Evolutionary conservation across 2,113 vertebrate genomes (phyloP), one percentile per base, ranked within the genome.

Genomic region (Cyphomyrus discorhynchus): DNA sequence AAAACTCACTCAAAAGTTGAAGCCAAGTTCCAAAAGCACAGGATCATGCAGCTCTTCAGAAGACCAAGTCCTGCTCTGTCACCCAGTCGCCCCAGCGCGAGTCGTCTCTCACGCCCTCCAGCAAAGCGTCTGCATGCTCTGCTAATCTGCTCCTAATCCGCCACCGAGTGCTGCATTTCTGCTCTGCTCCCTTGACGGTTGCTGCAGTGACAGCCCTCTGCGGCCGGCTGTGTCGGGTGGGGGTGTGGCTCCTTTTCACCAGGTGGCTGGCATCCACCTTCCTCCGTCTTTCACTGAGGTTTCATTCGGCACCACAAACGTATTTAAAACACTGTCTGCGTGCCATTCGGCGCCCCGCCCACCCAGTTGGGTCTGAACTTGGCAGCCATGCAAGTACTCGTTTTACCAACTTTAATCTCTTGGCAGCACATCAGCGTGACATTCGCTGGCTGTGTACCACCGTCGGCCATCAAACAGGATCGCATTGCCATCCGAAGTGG

Each of bases 361-460:
- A 24, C 83, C 24, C 83, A 9, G 7, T 24, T 49, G 52, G 10
- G 47, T 15, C 42, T 77, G 31, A 88, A 85, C 45, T 53, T 35
- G 47, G 87, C 49, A 47, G 85, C 35, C 66, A 31, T 35, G 77
- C 70, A 21, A 83, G 77, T 53, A n/a, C 58, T 27, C 52, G 27
- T 90, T 74, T 89, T 87, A 82, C 46, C n/a, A 27, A 52, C 42
- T 77, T 87, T 89, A 80, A 70, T 89, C 88, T 19, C 39, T 88
- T 90, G 90, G 31, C 50, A 49, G 66, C 62, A 53, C 46, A 49
- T 46, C 86, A 82, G 86, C 17, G 31, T 90, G 88, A 89, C 66
- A 92, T 88, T 89, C 86, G 90, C 91, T 90, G 46, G 88, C 53
- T 90, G 74, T 87, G 89, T 83, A 50, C 87, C 47, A 88, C 31